Evolutionary conservation across 2,113 vertebrate species (phyloP).

Genomic region (Tyto alba): DNA sequence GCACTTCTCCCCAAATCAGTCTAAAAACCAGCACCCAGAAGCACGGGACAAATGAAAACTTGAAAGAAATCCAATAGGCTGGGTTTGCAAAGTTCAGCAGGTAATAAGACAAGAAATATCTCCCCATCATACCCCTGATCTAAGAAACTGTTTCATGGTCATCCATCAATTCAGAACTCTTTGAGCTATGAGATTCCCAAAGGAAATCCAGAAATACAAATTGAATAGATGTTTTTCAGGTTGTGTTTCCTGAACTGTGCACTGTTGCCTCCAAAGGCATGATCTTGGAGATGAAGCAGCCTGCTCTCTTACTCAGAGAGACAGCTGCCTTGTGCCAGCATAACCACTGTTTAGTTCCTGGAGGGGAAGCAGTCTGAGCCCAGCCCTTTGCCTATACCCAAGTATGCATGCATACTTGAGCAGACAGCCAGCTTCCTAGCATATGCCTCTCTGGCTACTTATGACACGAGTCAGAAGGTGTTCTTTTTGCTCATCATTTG

Average conservation of each 20-base stretch:
- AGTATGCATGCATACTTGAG: neutral
- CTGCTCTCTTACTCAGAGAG: neutral
- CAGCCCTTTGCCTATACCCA: neutral
- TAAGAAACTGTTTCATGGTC: neutral
- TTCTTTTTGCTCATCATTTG: neutral
- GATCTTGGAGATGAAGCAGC: neutral
- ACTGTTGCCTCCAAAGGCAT: neutral
- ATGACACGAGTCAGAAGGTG: neutral
- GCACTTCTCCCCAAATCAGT: neutral
- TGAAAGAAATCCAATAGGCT: neutral
- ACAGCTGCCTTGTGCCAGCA: neutral
- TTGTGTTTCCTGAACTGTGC: neutral
- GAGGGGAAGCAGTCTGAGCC: neutral
- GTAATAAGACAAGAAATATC: neutral
- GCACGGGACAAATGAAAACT: neutral
- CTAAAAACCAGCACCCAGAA: neutral
- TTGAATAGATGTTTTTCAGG: neutral
- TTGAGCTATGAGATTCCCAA: neutral
- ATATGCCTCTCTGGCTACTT: neutral
- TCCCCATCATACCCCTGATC: neutral
- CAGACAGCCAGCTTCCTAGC: neutral
- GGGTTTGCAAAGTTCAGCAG: neutral
- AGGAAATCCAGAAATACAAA: neutral
- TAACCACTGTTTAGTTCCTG: neutral
- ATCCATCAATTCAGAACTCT: neutral